phyloP scores from a whole-genome alignment of 1,140 invertebrate genomes.

The Pristionchus pacificus region DNA sequence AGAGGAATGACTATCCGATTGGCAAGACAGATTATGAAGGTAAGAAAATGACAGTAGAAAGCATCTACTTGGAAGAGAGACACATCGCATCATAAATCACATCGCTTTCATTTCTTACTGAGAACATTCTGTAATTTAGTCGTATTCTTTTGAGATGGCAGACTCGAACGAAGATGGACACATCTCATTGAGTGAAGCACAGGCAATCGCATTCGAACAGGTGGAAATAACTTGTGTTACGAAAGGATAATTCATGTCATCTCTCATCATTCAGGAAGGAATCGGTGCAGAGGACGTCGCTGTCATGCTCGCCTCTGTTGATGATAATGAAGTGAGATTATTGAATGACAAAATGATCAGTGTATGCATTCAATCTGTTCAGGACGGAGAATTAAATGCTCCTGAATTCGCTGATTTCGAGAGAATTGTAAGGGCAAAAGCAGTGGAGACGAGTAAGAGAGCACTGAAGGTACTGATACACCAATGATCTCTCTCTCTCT shows the following conservation, averaged over 20 bases:
- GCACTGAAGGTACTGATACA: constrained; percentile 50
- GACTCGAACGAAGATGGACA: constrained; percentile 53
- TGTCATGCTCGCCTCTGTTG: constrained; percentile 52
- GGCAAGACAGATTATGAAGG: constrained; percentile 57
- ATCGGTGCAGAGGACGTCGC: constrained; percentile 52
- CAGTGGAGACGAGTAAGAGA: constrained; percentile 56
- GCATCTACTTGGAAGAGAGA: no score
- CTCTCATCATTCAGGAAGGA: constrained; percentile 40
- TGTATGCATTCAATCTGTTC: no score
- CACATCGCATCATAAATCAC: no score
- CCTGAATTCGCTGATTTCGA: constrained; percentile 57
- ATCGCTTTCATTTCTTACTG: no score
- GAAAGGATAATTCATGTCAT: background rate
- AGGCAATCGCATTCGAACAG: constrained; percentile 53
- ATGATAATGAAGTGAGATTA: constrained; percentile 54
- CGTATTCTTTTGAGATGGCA: constrained; percentile 39
- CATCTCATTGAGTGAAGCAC: constrained; percentile 55
- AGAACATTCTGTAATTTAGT: no score
- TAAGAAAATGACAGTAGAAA: constrained; percentile 12
- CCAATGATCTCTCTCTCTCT: no score
- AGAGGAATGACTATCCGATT: constrained; percentile 55
- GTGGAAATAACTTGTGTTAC: background rate
- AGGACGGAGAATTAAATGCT: constrained; percentile 56
- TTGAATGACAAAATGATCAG: no score
- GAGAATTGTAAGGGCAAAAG: constrained; percentile 49